These are phyloP conservation scores for Ichneumon xanthorius DNA, from an alignment of 2,888 invertebrate genomes.

Conservation along the genomic window DNA sequence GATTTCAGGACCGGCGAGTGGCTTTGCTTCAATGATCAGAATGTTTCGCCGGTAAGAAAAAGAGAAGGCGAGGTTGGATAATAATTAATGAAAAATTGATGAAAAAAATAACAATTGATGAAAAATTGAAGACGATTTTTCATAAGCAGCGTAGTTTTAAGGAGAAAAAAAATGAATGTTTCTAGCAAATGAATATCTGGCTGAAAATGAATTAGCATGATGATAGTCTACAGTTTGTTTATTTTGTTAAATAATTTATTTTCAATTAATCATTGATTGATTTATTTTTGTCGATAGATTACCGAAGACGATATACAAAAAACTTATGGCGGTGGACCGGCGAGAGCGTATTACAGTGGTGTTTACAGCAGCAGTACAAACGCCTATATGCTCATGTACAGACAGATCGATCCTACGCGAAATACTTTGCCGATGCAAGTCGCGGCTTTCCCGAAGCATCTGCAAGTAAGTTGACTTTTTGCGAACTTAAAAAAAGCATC, in stretches of 20 bases:
- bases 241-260: neutral
- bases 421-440: slow-evolving; percentile 88
- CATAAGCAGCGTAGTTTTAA: neutral
- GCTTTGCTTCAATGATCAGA: slow-evolving; percentile 96
- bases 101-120: too few relatives aligned
- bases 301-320: slow-evolving; percentile 93
- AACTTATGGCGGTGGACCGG: slow-evolving; percentile 92
- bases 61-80: neutral
- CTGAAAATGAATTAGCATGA: neutral
- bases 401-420: slow-evolving; percentile 89
- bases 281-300: slow-evolving; percentile 85
- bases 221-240: neutral
- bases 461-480: slow-evolving; percentile 84
- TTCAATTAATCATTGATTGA: slow-evolving; percentile 1
- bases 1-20: slow-evolving; percentile 91
- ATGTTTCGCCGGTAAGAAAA: slow-evolving; percentile 89
- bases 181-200: too few relatives aligned
- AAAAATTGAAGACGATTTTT: neutral
- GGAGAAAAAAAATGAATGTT: too few relatives aligned
- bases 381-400: slow-evolving; percentile 96
- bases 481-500: neutral
- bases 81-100: too few relatives aligned
- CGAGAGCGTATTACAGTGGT: slow-evolving; percentile 89
- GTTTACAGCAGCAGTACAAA: slow-evolving; percentile 93
- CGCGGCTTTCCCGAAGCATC: slow-evolving; percentile 91